phyloP scores from a whole-genome alignment of 1,140 invertebrate genomes.

The Proales similis region DNA sequence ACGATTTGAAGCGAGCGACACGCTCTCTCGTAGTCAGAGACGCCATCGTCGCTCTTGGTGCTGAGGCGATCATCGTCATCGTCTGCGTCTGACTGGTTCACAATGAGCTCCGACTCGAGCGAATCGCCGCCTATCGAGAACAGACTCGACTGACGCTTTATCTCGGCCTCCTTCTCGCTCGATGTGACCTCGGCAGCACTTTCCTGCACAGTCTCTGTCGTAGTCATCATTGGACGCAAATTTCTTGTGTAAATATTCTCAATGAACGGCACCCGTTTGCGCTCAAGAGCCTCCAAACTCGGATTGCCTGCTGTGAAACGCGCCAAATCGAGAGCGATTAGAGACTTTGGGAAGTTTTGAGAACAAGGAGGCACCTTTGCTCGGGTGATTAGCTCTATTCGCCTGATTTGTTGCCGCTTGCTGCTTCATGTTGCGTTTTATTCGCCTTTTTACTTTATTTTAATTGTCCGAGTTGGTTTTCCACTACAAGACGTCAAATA shows the following conservation, averaged over 20 bases:
- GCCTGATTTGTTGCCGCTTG: too few relatives aligned
- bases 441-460: too few relatives aligned
- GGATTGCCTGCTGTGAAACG: too few relatives aligned
- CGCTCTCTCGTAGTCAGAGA: constrained; percentile 17
- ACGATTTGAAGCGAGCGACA: constrained; percentile 7
- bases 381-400: too few relatives aligned
- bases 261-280: constrained; percentile 1
- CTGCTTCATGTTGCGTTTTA: too few relatives aligned
- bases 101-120: too few relatives aligned
- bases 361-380: too few relatives aligned
- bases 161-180: neutral
- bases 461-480: too few relatives aligned
- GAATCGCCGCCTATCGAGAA: too few relatives aligned
- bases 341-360: too few relatives aligned
- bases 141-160: constrained; percentile 2
- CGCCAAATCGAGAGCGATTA: too few relatives aligned
- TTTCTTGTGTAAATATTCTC: constrained; percentile 35
- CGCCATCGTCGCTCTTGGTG: neutral
- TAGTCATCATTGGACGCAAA: constrained; percentile 9
- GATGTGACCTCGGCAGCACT: neutral
- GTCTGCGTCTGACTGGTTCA: constrained; percentile 9
- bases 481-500: too few relatives aligned
- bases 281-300: constrained; percentile 19
- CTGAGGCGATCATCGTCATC: constrained; percentile 1
- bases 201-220: neutral